Conservation (phyloP, 2,797 vertebrate species). For the Gobionotothen gibberifrons region DNA sequence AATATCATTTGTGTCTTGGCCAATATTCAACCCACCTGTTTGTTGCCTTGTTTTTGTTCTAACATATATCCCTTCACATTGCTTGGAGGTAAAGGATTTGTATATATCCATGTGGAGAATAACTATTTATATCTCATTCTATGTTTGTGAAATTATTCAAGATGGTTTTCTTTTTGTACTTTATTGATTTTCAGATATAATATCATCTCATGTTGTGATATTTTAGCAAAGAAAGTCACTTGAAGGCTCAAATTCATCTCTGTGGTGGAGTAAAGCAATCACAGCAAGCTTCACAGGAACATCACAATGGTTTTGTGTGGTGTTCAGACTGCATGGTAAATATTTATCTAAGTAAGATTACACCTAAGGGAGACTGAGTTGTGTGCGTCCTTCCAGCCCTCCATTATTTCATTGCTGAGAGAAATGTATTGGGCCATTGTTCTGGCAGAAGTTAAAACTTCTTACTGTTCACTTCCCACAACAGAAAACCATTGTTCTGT, state of each 20-base stretch:
- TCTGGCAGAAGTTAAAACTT: conserved; percentile 71
- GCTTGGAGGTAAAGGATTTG: conserved; percentile 13
- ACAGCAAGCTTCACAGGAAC: conserved; percentile 54
- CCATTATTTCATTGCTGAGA: conserved; percentile 59
- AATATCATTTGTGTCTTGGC: conserved; percentile 68
- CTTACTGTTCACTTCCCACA: conserved; percentile 72
- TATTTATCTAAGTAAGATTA: conserved; percentile 80
- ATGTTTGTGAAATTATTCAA: conserved; percentile 32
- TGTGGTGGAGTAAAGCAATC: conserved; percentile 59
- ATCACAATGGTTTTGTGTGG: conserved; percentile 73
- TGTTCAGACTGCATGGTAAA: conserved; percentile 74
- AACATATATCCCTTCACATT: conserved; percentile 17
- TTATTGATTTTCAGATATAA: conserved; percentile 34
- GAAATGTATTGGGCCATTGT: conserved; percentile 62
- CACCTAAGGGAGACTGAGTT: conserved; percentile 67
- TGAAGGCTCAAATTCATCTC: conserved; percentile 58
- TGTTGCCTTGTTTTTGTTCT: conserved; percentile 28
- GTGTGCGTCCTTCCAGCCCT: conserved; percentile 61
- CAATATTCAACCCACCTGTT: conserved; percentile 55
- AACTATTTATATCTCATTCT: conserved; percentile 14
- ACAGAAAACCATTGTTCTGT: conserved; percentile 71
- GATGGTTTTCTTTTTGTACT: conserved; percentile 18
- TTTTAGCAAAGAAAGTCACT: conserved; percentile 54
- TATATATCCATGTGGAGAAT: conserved; percentile 33
- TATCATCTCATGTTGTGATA: conserved; percentile 8